These are phyloP conservation scores for Paradisaea rubra DNA, from an alignment of 2,113 vertebrate species.

Conservation along the genomic window DNA sequence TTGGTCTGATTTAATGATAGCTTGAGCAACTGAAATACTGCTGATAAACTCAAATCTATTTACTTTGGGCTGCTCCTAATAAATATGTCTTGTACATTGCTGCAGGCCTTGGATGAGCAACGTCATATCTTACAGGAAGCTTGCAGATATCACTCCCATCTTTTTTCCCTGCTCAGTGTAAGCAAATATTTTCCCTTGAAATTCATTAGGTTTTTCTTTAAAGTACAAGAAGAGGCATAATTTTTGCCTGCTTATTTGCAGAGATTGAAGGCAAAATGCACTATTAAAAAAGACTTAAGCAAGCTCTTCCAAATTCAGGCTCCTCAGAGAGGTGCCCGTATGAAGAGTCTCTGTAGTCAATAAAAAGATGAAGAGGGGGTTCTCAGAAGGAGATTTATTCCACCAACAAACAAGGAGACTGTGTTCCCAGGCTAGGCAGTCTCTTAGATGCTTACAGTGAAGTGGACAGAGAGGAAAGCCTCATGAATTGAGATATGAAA, in stretches of 20 bases:
- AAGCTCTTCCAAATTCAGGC: not conserved
- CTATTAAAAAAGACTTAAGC: not conserved
- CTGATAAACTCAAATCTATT: not conserved
- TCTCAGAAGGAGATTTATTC: not conserved
- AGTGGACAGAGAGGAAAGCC: not conserved
- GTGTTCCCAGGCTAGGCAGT: not conserved
- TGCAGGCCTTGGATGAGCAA: not conserved
- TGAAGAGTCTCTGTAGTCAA: not conserved
- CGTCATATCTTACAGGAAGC: not conserved
- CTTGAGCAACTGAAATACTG: not conserved
- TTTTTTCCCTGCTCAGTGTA: not conserved
- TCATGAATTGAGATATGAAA: not conserved
- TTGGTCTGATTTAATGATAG: not conserved
- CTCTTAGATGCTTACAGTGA: not conserved
- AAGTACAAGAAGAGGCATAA: not conserved
- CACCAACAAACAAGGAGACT: not conserved
- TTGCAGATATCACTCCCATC: not conserved
- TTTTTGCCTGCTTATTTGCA: not conserved
- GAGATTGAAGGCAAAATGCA: not conserved
- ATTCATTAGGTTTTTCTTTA: not conserved
- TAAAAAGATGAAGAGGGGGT: not conserved
- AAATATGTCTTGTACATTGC: not conserved
- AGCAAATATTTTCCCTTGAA: not conserved
- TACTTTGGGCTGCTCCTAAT: not conserved
- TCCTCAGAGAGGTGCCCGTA: not conserved